Evolutionary conservation across 2,113 vertebrate genomes (phyloP).

Genomic region (Bambusicola thoracicus): DNA sequence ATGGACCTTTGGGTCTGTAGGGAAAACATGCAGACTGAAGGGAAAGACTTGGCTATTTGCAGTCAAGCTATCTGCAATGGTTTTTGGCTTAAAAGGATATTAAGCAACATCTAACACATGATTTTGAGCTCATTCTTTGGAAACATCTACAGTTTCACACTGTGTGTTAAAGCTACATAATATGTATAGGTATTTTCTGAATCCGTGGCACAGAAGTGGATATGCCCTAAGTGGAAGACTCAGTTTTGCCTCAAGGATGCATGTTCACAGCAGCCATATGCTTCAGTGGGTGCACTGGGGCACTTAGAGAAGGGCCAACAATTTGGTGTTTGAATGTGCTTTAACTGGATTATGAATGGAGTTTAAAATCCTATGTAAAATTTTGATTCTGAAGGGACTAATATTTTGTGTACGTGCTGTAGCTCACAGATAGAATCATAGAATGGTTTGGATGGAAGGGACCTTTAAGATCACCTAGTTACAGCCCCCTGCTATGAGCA

Average conservation of each 20-base stretch:
- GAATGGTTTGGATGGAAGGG: too few relatives aligned
- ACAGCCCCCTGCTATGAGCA: too few relatives aligned
- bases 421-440: background rate
- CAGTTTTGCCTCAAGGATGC: background rate
- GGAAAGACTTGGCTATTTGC: background rate
- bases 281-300: background rate
- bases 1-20: background rate
- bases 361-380: background rate
- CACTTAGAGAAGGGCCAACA: background rate
- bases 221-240: background rate
- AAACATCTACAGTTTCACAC: background rate
- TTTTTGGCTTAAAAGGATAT: background rate
- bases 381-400: background rate
- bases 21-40: background rate
- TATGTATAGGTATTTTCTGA: background rate
- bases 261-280: background rate
- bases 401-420: background rate
- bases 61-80: background rate
- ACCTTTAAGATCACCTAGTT: too few relatives aligned
- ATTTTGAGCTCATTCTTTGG: constrained; percentile 4
- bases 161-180: background rate
- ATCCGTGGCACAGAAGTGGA: background rate
- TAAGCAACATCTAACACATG: background rate
- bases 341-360: background rate
- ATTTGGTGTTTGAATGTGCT: background rate